A percentile compares a stretch with the other conserved stretches of the same genome.
phyloP scores from a whole-genome alignment of 2,888 invertebrate species.

The Arctia plantaginis region DNA sequence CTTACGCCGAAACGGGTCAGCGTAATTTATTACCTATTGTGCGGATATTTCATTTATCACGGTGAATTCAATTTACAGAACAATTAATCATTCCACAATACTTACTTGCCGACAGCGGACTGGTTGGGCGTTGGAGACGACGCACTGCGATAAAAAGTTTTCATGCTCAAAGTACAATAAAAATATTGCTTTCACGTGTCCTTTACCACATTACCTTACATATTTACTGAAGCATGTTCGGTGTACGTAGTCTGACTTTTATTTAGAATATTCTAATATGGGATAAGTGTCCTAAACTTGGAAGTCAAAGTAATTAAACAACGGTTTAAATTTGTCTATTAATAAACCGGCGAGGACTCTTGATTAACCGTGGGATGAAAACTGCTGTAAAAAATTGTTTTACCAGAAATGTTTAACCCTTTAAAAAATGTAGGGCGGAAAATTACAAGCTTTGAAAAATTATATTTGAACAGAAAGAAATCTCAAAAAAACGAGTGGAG shows the following conservation, averaged over 20 bases:
- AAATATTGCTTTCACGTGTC: slow-evolving; percentile 53
- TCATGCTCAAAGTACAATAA: slow-evolving; percentile 59
- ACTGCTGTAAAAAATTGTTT: slow-evolving; percentile 48
- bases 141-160: slow-evolving; percentile 64
- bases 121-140: slow-evolving; percentile 67
- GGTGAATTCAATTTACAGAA: slow-evolving; percentile 86
- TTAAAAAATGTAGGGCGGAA: slow-evolving; percentile 33
- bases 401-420: slow-evolving; percentile 35
- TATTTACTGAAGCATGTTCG: slow-evolving; percentile 26
- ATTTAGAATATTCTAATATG: slow-evolving; percentile 21
- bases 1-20: slow-evolving; percentile 83
- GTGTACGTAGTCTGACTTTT: slow-evolving; percentile 19
- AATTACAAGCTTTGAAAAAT: slow-evolving; percentile 30
- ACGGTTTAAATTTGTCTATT: slow-evolving; percentile 49
- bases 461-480: slow-evolving; percentile 29
- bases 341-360: slow-evolving; percentile 48
- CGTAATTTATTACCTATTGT: slow-evolving; percentile 87
- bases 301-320: slow-evolving; percentile 51
- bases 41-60: slow-evolving; percentile 78
- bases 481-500: slow-evolving; percentile 22
- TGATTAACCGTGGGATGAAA: slow-evolving; percentile 48
- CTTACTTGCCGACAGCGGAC: slow-evolving; percentile 83
- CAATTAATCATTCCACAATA: slow-evolving; percentile 86
- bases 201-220: slow-evolving; percentile 27
- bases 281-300: slow-evolving; percentile 39